Percentiles rank a stretch among this genome's conserved stretches.
These are phyloP conservation scores for Hypena proboscidalis DNA, from an alignment of 2,888 invertebrate species.

Conservation along the genomic window DNA sequence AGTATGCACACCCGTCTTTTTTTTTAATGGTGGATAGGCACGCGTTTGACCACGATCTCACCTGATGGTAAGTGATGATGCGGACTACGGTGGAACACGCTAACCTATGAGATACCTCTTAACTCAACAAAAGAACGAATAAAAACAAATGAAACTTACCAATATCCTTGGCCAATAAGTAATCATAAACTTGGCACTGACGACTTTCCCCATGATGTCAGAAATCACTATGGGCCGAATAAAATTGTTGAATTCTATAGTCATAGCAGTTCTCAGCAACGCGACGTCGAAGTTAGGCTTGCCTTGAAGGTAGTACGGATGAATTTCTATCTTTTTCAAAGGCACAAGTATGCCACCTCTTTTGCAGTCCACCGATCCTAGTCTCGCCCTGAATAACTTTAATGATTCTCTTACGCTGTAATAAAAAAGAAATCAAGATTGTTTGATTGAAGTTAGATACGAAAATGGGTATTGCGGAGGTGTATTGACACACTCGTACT, in stretches of 20 bases:
- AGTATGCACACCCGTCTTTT: too few species aligned
- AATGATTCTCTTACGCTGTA: constrained; percentile 69
- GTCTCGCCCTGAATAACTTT: constrained; percentile 61
- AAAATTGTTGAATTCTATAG: constrained; percentile 41
- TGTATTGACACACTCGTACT: too few species aligned
- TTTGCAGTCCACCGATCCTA: constrained; percentile 73
- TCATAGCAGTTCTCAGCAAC: constrained; percentile 53
- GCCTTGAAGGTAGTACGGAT: constrained; percentile 56
- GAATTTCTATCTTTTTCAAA: constrained; percentile 57
- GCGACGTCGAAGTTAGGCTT: constrained; percentile 64
- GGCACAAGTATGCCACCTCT: constrained; percentile 60
- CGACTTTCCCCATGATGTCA: constrained; percentile 45
- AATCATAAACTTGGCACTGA: constrained; percentile 63
- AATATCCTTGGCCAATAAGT: constrained; percentile 75
- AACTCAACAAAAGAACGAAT: too few species aligned
- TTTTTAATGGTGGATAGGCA: too few species aligned
- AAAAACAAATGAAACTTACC: constrained; percentile 55
- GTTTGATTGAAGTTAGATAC: too few species aligned
- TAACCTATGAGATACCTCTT: too few species aligned
- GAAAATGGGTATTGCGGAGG: too few species aligned
- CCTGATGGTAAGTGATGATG: too few species aligned
- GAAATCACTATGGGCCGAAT: constrained; percentile 62
- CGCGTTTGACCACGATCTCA: too few species aligned
- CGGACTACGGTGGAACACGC: too few species aligned
- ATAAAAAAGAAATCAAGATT: constrained; percentile 23